Percentiles rank a stretch among this genome's conserved stretches.
Evolutionary conservation across 92 coral and sea anemone species (phyloP).

Genomic region (Palythoa heliodiscus): DNA sequence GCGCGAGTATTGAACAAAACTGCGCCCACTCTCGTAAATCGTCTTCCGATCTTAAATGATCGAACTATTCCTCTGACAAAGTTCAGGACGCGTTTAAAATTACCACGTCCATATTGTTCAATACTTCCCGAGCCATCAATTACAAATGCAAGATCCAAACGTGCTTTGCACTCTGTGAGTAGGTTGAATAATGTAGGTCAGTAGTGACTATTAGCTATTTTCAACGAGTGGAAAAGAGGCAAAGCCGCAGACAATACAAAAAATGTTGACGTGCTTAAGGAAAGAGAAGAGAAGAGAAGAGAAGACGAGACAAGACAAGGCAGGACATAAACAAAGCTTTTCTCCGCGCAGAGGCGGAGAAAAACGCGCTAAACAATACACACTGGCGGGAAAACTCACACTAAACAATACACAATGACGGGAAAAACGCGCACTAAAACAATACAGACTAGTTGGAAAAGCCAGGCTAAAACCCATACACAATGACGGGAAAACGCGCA

Average conservation of each 20-base stretch:
- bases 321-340: no score
- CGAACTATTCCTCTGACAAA: constrained; percentile 73
- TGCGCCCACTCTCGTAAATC: constrained; percentile 75
- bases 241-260: background rate
- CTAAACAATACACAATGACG: no score
- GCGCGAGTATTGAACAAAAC: constrained; percentile 67
- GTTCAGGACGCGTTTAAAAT: constrained; percentile 70
- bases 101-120: constrained; percentile 53
- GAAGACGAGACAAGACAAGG: no score
- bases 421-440: no score
- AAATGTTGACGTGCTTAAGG: no score
- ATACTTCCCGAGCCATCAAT: constrained; percentile 88
- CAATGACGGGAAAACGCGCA: no score
- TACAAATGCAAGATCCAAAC: constrained; percentile 74
- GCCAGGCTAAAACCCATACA: no score
- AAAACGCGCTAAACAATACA: no score
- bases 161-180: constrained; percentile 65
- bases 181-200: background rate
- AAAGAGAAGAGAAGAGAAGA: no score
- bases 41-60: constrained; percentile 65
- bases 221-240: background rate
- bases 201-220: background rate
- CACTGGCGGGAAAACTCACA: no score
- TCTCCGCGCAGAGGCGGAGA: no score
- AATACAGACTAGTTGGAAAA: no score